Evolutionary conservation across 1,140 invertebrate species (phyloP).

Genomic region (Lordiphosa mommai): DNA sequence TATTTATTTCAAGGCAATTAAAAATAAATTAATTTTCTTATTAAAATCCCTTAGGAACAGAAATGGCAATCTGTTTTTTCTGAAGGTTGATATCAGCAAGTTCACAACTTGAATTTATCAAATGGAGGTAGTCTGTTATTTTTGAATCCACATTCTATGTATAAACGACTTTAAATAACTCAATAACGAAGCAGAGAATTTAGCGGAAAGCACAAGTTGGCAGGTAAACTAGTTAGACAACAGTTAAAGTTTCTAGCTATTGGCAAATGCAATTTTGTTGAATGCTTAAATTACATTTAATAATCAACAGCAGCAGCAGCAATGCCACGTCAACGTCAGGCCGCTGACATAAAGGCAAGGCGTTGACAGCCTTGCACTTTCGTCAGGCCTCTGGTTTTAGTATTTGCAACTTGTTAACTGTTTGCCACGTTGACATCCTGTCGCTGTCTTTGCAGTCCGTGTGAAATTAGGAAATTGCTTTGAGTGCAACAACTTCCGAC

Average conservation of each 20-base stretch:
- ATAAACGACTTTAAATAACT: no score
- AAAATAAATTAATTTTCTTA: no score
- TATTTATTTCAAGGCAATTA: no score
- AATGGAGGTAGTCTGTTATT: no score
- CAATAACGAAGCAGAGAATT: no score
- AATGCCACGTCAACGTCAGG: slow-evolving; percentile 25
- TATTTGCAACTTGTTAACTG: slow-evolving; percentile 26
- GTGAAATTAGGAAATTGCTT: slow-evolving; percentile 33
- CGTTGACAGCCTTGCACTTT: slow-evolving; percentile 31
- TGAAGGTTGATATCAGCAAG: no score
- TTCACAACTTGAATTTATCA: no score
- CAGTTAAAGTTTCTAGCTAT: slow-evolving; percentile 12
- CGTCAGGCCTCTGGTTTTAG: slow-evolving; percentile 21
- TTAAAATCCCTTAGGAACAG: no score
- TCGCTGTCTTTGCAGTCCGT: slow-evolving; percentile 10
- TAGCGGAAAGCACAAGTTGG: not conserved
- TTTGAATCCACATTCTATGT: no score
- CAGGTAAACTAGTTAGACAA: slow-evolving; percentile 3
- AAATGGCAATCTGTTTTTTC: no score
- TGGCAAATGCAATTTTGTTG: slow-evolving; percentile 52
- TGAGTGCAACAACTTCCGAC: slow-evolving; percentile 30
- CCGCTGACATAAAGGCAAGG: slow-evolving; percentile 6
- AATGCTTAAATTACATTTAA: slow-evolving; percentile 61
- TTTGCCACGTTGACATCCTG: slow-evolving; percentile 19
- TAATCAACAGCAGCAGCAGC: slow-evolving; percentile 7